Percentiles rank a stretch among this genome's conserved stretches.
Evolutionary conservation across 1,140 invertebrate genomes (phyloP).

Genomic region (Drosophila funebris): DNA sequence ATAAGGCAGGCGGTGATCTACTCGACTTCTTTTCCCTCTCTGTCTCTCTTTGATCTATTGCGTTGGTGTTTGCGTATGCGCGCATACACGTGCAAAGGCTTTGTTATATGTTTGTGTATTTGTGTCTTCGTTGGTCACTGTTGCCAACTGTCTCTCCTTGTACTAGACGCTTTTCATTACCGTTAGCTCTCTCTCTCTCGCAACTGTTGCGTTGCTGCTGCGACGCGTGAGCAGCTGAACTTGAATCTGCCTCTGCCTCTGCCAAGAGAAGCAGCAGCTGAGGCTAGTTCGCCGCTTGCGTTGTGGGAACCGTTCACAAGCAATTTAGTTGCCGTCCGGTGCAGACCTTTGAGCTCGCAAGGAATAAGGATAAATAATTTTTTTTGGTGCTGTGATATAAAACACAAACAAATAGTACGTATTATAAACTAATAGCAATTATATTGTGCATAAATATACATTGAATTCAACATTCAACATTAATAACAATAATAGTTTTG

Average conservation of each 20-base stretch:
- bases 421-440: conserved; percentile 31
- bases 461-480: conserved; percentile 25
- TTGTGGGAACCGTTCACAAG: conserved; percentile 63
- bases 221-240: conserved; percentile 47
- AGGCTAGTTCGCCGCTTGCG: conserved; percentile 59
- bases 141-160: conserved; percentile 43
- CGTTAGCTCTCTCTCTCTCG: conserved; percentile 34
- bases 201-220: conserved; percentile 50
- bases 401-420: conserved; percentile 79
- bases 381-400: conserved; percentile 83
- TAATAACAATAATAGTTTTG: conserved; percentile 10
- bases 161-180: conserved; percentile 35
- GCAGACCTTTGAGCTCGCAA: conserved; percentile 74
- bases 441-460: conserved; percentile 19
- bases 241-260: conserved; percentile 47
- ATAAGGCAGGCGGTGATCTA: conserved; percentile 28
- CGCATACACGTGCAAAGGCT: conserved; percentile 31
- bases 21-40: background rate
- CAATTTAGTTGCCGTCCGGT: conserved; percentile 81
- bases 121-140: conserved; percentile 12
- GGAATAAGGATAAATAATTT: conserved; percentile 79
- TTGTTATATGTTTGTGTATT: background rate
- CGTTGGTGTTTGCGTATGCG: conserved; percentile 6
- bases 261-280: conserved; percentile 36
- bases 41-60: conserved; percentile 19